These are phyloP conservation scores for Acrobasis consociella DNA, from an alignment of 2,888 invertebrate genomes.

Conservation along the genomic window DNA sequence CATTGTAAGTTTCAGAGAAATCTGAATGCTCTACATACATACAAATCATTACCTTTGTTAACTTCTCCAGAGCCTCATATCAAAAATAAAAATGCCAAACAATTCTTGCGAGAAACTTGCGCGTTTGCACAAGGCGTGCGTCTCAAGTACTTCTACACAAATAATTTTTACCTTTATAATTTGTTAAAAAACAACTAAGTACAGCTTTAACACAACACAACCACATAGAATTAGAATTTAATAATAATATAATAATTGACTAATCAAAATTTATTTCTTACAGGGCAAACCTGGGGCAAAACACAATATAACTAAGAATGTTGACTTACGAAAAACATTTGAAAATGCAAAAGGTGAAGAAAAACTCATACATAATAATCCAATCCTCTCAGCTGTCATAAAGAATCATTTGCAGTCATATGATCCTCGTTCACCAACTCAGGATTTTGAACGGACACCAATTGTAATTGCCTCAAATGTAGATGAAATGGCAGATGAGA, in stretches of 20 bases:
- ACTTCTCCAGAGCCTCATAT: too few species aligned
- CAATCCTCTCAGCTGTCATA: constrained; percentile 74
- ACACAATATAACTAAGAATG: constrained; percentile 77
- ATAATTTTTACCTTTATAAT: neutral
- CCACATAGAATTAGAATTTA: too few species aligned
- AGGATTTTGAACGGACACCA: constrained; percentile 84
- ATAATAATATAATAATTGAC: too few species aligned
- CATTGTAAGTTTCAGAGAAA: too few species aligned
- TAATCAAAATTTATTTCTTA: constrained; percentile 37
- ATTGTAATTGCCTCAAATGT: constrained; percentile 63
- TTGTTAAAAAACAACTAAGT: too few species aligned
- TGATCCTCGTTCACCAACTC: constrained; percentile 83
- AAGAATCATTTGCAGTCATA: constrained; percentile 75
- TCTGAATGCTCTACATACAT: too few species aligned
- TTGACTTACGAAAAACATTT: constrained; percentile 74
- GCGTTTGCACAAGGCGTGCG: too few species aligned
- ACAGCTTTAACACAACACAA: too few species aligned
- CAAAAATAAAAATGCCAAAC: too few species aligned
- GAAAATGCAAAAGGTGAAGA: constrained; percentile 64
- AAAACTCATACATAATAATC: constrained; percentile 71
- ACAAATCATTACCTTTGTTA: too few species aligned
- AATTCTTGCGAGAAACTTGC: too few species aligned
- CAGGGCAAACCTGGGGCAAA: constrained; percentile 67
- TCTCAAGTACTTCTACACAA: neutral
- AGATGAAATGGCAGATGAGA: constrained; percentile 43